Conservation (phyloP, 2,797 vertebrate genomes). For the Echeneis naucrates region DNA sequence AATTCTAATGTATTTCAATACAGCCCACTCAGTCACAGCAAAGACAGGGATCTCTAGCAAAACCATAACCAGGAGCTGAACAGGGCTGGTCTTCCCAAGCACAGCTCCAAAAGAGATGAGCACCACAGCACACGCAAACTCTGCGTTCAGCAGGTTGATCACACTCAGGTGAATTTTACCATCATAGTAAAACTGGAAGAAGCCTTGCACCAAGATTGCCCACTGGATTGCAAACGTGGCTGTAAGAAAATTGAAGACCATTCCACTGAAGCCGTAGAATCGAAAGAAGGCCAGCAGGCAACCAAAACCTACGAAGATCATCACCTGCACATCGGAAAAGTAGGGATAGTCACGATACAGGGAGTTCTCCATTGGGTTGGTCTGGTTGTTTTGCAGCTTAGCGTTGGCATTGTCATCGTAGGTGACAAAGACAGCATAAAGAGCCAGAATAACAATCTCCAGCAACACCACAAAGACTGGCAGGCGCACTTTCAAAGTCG, state of each 20-base stretch:
- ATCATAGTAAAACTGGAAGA: constrained; percentile 80
- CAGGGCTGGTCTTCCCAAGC: constrained; percentile 85
- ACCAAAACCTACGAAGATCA: constrained; percentile 87
- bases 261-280: constrained; percentile 83
- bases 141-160: constrained; percentile 80
- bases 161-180: constrained; percentile 83
- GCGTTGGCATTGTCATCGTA: constrained; percentile 77
- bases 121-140: constrained; percentile 86
- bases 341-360: constrained; percentile 82
- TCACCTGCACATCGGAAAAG: constrained; percentile 88
- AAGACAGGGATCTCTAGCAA: constrained; percentile 82
- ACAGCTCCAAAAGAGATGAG: constrained; percentile 86
- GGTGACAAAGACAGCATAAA: constrained; percentile 82
- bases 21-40: constrained; percentile 82
- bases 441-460: constrained; percentile 75
- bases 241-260: constrained; percentile 88
- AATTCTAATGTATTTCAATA: constrained; percentile 78
- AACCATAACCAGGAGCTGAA: constrained; percentile 86
- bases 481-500: constrained; percentile 72
- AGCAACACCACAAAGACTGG: constrained; percentile 79
- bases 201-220: constrained; percentile 86
- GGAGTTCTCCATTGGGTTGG: constrained; percentile 68
- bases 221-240: constrained; percentile 86
- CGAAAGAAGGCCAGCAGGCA: constrained; percentile 86
- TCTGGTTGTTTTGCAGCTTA: constrained; percentile 60